Base-by-base conservation (phyloP, 1,140 invertebrate species). In the Glomeris maerens region DNA sequence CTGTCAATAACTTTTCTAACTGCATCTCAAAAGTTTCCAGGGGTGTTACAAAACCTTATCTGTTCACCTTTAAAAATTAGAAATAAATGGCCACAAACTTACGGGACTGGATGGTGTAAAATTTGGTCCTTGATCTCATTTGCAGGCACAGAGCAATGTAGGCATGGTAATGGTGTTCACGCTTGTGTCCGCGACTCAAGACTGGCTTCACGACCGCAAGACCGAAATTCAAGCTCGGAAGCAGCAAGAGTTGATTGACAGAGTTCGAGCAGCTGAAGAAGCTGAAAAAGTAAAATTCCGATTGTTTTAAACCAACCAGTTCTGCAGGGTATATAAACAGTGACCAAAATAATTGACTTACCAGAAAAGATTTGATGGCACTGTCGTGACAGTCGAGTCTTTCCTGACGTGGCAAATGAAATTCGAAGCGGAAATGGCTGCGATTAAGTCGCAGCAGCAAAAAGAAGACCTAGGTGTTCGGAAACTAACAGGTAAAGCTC, bases 81-180 rank as follows among this genome's bases (percentile, higher is more conserved):
- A n/a, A n/a, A n/a, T n/a, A n/a, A n/a, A n/a, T n/a, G n/a, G n/a
- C n/a, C n/a, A n/a, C n/a, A n/a, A n/a, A n/a, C n/a, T n/a, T n/a
- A n/a, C n/a, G n/a, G n/a, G n/a, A n/a, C n/a, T n/a, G n/a, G n/a
- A n/a, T n/a, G n/a, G n/a, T n/a, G n/a, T 53, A 2, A 52, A 23
- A 29, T 27, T 23, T 21, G 46, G 22, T 26, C 27, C 27, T 49
- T 27, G 14, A 7, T 27, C 45, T 21, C 20, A 40, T 61, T 66
- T 53, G n/a, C 62, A 84, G 81, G 83, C 78, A 50, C 70, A 83
- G 53, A 86, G 92, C 63, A 95, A 93, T 72, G 60, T 95, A 52
- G 93, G 93, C 2, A 96, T 91, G 81, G 91, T 90, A 13, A 95
- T 97, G 90, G 78, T 97, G 25, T 98, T 96, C 65, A 95, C 90